Evolutionary conservation across 2,888 invertebrate species (phyloP), one percentile per base, ranked within the genome.

Genomic region (Tenthredo distinguenda): DNA sequence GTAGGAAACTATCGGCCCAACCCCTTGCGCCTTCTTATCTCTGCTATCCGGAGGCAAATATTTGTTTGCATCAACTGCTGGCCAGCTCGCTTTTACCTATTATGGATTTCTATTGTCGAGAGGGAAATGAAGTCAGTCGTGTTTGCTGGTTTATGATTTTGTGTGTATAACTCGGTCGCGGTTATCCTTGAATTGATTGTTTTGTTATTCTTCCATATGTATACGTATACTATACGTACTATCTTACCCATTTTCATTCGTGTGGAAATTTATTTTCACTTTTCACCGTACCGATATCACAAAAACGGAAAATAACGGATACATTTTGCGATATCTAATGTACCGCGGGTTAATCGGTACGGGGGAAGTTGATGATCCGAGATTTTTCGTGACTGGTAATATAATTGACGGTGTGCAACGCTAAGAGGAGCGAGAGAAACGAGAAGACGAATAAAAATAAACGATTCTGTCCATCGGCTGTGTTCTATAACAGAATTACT

Each of bases 1-100:
- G 31, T 34, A 62, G 37, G 37, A 58, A 58, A 81, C 81, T 18
- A 62, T 21, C 37, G 21, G 37, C 3, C 37, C 34, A 21, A 34
- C 58, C 62, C 81, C 62, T 21, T 1, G 21, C 37, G 81, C 81
- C 18, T 47, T 37, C 79, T 79, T 79, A 79, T 79, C 79, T 79
- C 31, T 58, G 26, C 79, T 58, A 58, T 79, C 79, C 58, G 37
- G 26, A 79, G 37, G 58, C 58, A 58, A 79, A 79, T 79, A 79
- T 79, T 79, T 79, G 79, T 79, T 79, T 55, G 37, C 79, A 79
- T 50, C 58, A 79, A 79, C 55, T 21, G n/a, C 55, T 37, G 10
- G 31, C 77, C 15, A 9, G 79, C 47, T 37, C n/a, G 50, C 15
- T 79, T 37, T 37, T 34, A 21, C 58, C 34, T 72, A 58, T 37